Conservation (phyloP, 1,140 invertebrate species). For the Paramacrobiotus metropolitanus region DNA sequence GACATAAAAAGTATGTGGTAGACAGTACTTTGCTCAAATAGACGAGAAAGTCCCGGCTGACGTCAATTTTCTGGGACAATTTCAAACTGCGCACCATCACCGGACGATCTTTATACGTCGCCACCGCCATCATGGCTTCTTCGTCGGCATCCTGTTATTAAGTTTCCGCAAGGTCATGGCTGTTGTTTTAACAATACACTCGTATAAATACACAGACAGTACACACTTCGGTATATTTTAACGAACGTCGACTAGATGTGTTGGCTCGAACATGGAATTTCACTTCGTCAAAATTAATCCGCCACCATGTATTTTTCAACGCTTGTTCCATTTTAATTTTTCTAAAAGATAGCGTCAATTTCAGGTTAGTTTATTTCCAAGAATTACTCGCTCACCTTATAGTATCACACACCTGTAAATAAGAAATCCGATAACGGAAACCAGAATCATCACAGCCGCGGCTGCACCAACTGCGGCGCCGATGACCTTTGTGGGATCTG, state of each 20-base stretch:
- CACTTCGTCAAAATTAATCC: neutral
- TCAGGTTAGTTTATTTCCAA: neutral
- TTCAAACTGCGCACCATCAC: neutral
- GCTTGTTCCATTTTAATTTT: neutral
- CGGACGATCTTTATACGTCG: neutral
- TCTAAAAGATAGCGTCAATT: neutral
- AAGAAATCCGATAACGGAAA: neutral
- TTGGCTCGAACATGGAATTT: neutral
- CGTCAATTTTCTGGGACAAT: neutral
- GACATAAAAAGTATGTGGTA: neutral
- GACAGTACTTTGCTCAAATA: neutral
- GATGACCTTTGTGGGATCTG: neutral
- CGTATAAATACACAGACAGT: neutral
- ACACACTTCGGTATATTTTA: neutral
- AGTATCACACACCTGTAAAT: neutral
- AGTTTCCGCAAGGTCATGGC: neutral
- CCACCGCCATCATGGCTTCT: neutral
- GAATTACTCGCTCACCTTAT: neutral
- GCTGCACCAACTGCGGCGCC: neutral
- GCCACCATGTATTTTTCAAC: neutral
- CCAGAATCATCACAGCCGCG: neutral
- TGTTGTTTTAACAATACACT: neutral
- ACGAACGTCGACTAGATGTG: neutral
- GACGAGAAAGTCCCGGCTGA: neutral
- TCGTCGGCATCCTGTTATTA: neutral